Percentiles rank a stretch among this genome's conserved stretches.
Evolutionary conservation across 2,797 vertebrate genomes (phyloP).

Genomic region (Cottoperca gobio): DNA sequence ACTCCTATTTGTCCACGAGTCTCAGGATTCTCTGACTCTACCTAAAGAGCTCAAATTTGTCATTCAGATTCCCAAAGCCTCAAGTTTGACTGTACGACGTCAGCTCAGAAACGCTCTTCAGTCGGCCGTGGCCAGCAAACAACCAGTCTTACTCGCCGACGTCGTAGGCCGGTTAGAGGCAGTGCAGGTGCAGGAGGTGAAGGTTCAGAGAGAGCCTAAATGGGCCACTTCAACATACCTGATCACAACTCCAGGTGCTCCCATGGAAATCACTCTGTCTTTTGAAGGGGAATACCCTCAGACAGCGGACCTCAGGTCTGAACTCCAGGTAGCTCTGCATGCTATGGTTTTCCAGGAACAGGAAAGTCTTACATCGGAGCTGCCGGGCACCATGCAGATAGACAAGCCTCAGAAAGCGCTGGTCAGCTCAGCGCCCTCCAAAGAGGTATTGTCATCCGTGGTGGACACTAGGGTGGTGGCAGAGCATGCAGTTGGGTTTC

Average conservation of each 20-base stretch:
- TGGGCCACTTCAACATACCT: slow-evolving; percentile 82
- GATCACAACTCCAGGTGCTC: slow-evolving; percentile 82
- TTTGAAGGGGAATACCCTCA: slow-evolving; percentile 87
- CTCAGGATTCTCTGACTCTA: slow-evolving; percentile 76
- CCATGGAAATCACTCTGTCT: slow-evolving; percentile 86
- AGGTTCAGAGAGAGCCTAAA: slow-evolving; percentile 82
- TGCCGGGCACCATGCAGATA: slow-evolving; percentile 60
- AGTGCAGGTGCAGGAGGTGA: slow-evolving; percentile 83
- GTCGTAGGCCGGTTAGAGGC: slow-evolving; percentile 82
- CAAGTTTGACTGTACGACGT: slow-evolving; percentile 77
- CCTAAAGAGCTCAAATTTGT: slow-evolving; percentile 85
- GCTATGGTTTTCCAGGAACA: slow-evolving; percentile 87
- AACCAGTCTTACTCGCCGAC: slow-evolving; percentile 85
- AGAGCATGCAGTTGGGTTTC: slow-evolving; percentile 69
- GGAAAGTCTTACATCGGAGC: slow-evolving; percentile 81
- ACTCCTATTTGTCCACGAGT: slow-evolving; percentile 72
- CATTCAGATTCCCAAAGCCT: slow-evolving; percentile 78
- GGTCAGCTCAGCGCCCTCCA: slow-evolving; percentile 48
- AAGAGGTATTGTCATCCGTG: slow-evolving; percentile 69
- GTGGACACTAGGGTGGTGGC: slow-evolving; percentile 70
- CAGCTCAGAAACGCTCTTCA: slow-evolving; percentile 87
- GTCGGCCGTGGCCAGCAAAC: slow-evolving; percentile 86
- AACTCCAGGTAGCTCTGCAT: slow-evolving; percentile 86
- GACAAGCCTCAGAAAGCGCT: slow-evolving; percentile 66
- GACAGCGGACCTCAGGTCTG: slow-evolving; percentile 83